Evolutionary conservation across 1,140 invertebrate species (phyloP), one percentile per base, ranked within the genome.

Genomic region (Thrips palmi): DNA sequence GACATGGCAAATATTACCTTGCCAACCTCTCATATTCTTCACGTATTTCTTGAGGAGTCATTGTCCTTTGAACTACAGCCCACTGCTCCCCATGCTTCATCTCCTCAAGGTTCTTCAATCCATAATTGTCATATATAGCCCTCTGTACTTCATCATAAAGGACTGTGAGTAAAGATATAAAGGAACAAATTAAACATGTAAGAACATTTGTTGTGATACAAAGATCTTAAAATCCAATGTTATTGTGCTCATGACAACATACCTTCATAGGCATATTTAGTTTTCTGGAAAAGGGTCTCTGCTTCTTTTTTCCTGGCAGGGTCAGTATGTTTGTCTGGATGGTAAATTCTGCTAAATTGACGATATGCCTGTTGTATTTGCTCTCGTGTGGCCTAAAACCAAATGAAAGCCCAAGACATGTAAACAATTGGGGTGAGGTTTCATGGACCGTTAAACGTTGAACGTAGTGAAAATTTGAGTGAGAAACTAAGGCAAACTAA

Each of bases 191-290:
- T 14, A 17, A 41, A 18, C 14, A 41, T 33, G 27, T 24, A 33
- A 27, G n/a, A n/a, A n/a, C n/a, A n/a, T n/a, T n/a, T n/a, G n/a
- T 33, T 34, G 38, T 55, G 43, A 51, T 57, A 46, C 62, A 63
- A 30, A 65, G 49, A 17, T 60, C 62, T 54, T 67, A 63, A 51
- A 68, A 66, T 7, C 64, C 64, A 14, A 59, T 59, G 34, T 64
- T 54, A 49, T 64, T 52, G 19, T 58, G 48, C 1, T 53, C 50
- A n/a, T 20, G 11, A 39, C 2, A 8, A 47, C 49, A 43, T 58
- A 83, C 89, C 81, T 74, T 94, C 87, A 63, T 94, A 88, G 6
- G 88, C 89, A 48, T 74, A 77, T 54, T 92, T 93, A 0, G 79
- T 80, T 56, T 86, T 83, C 53, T 84, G 85, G 53, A 96, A 96